Evolutionary conservation across 2,888 invertebrate genomes (phyloP).

Genomic region (Ectobius pallidus): DNA sequence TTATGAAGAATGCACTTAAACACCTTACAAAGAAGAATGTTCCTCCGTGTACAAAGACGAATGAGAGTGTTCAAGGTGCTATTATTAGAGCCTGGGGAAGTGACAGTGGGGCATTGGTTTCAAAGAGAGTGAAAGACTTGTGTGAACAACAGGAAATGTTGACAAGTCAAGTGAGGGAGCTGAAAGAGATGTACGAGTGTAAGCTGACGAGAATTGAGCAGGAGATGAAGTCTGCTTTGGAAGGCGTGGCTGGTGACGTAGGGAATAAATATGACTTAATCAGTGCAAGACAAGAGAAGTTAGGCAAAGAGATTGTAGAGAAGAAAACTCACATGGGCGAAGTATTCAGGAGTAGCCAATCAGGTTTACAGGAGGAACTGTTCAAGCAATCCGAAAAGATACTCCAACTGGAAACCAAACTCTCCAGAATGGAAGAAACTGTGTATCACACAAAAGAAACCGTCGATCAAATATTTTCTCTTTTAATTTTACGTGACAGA

Average conservation of each 20-base stretch:
- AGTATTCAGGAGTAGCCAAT: background rate
- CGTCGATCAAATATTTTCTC: background rate
- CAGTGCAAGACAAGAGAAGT: background rate
- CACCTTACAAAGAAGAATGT: background rate
- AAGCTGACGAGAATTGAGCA: background rate
- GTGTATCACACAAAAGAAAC: background rate
- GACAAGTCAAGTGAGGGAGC: background rate
- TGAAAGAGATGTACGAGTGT: background rate
- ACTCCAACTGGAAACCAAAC: background rate
- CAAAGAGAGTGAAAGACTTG: constrained; percentile 9
- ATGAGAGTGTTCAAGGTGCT: background rate
- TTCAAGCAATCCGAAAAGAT: background rate
- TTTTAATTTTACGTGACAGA: background rate
- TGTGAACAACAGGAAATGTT: constrained; percentile 16
- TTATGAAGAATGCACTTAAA: background rate
- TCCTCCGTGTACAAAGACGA: background rate
- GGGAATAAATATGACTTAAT: background rate
- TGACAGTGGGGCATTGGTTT: background rate
- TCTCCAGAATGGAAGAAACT: background rate
- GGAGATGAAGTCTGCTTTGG: background rate
- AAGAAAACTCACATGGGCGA: background rate
- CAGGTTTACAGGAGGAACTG: background rate
- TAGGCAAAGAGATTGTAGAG: background rate
- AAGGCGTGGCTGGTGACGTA: background rate
- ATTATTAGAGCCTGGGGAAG: background rate